phyloP scores from a whole-genome alignment of 2,113 vertebrate species.

The Carassius auratus region DNA sequence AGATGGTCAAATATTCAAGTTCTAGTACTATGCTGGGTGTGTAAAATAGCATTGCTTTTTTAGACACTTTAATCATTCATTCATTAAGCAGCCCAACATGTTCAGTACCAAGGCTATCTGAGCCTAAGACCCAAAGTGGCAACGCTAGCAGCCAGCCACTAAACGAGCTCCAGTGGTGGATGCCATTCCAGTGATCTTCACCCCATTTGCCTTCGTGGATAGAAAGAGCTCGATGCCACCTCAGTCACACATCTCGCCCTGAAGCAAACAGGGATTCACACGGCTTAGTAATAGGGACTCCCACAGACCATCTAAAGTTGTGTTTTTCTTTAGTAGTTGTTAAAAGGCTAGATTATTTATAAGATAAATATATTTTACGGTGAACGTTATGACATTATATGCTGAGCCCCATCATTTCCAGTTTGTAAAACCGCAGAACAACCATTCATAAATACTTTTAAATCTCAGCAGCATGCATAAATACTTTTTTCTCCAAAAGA shows the following conservation, averaged over 20 bases:
- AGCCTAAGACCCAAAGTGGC: conserved; percentile 90
- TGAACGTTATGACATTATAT: conserved; percentile 39
- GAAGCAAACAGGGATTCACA: conserved; percentile 99
- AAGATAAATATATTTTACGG: conserved; percentile 10
- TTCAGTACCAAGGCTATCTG: conserved; percentile 85
- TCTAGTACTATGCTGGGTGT: conserved; percentile 56
- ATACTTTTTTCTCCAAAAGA: not conserved
- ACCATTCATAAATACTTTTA: conserved; percentile 71
- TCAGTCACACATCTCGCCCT: conserved; percentile 98
- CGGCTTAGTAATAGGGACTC: conserved; percentile 95
- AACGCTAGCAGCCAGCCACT: conserved; percentile 89
- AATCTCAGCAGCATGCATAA: conserved; percentile 76
- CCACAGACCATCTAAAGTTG: conserved; percentile 75
- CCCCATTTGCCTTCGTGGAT: conserved; percentile 88
- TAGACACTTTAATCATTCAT: conserved; percentile 56
- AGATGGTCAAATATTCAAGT: conserved; percentile 54
- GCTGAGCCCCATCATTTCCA: conserved; percentile 37
- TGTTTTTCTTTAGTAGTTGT: conserved; percentile 58
- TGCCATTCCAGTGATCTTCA: conserved; percentile 94
- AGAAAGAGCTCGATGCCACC: conserved; percentile 95
- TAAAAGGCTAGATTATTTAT: conserved; percentile 53
- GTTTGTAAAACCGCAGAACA: conserved; percentile 46
- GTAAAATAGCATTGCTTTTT: conserved; percentile 71
- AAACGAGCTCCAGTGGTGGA: conserved; percentile 90
- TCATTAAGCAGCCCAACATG: conserved; percentile 71